Evolutionary conservation across 1,140 invertebrate species (phyloP).

Genomic region (Papilio polytes): DNA sequence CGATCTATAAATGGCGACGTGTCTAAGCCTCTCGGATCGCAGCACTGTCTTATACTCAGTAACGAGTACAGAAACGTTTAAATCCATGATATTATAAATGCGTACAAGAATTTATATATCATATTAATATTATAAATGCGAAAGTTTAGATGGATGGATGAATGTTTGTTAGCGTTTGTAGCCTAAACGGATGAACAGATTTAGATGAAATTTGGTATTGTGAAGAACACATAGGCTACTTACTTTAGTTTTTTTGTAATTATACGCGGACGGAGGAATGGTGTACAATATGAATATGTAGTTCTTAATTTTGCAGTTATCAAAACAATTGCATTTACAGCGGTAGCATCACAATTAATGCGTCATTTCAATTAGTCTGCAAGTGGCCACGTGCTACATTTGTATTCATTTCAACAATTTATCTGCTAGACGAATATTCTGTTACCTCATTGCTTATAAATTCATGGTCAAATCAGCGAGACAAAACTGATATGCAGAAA

Average conservation of each 20-base stretch:
- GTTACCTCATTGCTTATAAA: neutral
- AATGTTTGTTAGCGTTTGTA: too few relatives aligned
- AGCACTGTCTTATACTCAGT: constrained; percentile 7
- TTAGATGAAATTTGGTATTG: too few relatives aligned
- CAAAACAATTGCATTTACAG: neutral
- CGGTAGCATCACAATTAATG: constrained; percentile 1
- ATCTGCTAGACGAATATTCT: neutral
- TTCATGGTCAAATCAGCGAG: neutral
- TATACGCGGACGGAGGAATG: too few relatives aligned
- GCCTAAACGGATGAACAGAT: too few relatives aligned
- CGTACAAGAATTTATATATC: too few relatives aligned
- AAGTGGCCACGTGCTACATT: neutral
- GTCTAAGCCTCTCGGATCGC: constrained; percentile 30
- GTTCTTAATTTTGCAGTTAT: neutral
- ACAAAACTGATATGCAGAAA: too few relatives aligned
- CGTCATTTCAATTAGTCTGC: constrained; percentile 1
- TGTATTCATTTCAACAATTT: neutral
- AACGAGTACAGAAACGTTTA: neutral
- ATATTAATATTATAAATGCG: too few relatives aligned
- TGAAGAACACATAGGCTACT: too few relatives aligned
- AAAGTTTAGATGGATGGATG: too few relatives aligned
- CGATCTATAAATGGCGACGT: constrained; percentile 41
- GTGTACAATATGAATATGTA: too few relatives aligned
- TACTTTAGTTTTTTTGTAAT: too few relatives aligned
- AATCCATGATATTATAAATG: neutral